Base-by-base conservation (phyloP, 2,113 vertebrate species). In the Halcyon senegalensis region DNA sequence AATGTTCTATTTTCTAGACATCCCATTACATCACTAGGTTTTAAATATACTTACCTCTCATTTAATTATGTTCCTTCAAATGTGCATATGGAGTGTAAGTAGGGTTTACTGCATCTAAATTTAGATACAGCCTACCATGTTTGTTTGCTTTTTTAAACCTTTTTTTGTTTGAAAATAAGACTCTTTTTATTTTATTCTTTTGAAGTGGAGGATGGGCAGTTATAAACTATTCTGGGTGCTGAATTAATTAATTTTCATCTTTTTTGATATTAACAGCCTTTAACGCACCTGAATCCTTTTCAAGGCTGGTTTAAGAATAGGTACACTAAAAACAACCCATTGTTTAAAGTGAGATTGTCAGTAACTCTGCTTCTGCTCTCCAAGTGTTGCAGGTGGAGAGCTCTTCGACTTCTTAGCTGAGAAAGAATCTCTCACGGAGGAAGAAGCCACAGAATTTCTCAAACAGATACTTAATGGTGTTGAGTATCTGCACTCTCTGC, bases 391-490 rank as follows among this genome's bases (percentile, higher is more conserved):
- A 90, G 99, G 99, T 62, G 99, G 99, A 1, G 99, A 99, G 90
- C 99, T 99, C 50, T 99, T 99, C 27, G 99, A 99, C 98, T 99
- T 99, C 97, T 98, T 99, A 96, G 99, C 99, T 39, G 99, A 99
- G 95, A 99, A 99, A 83, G 99, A 99, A 98, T 99, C 99, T 35
- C 97, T 99, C 86, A 99, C 99, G 0, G 99, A 99, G 97, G 99
- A 99, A 90, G 99, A 99, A 94, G 99, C 99, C 86, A 99, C 99
- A 1, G 99, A 99, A 97, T 99, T 99, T 98, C 99, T 99, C 81
- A 99, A 99, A 93, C 99, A 99, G 97, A 99, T 99, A 96, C 98
- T 99, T 91, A 99, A 99, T 31, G 99, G 99, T 39, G 99, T 99
- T 97, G 98, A 98, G 95, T 99, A 99, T 98, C 99, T 99, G 60